phyloP scores from a whole-genome alignment of 2,113 vertebrate genomes.

The Melanostigma gelatinosum region DNA sequence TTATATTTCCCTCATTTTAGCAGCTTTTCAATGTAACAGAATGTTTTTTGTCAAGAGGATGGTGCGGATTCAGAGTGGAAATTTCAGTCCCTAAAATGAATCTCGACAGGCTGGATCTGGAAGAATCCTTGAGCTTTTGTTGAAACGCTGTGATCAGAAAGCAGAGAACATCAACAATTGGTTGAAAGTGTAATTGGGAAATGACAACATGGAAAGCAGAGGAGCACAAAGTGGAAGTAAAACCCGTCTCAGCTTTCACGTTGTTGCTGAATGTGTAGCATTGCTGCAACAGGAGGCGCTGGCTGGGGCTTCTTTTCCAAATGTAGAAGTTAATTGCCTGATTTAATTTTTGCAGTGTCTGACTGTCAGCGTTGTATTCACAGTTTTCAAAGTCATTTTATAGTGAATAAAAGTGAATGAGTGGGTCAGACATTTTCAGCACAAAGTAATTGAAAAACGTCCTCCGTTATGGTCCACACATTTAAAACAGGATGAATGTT shows the following conservation, averaged over 20 bases:
- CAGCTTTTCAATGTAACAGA: not conserved
- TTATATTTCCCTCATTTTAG: not conserved
- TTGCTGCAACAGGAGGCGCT: not conserved
- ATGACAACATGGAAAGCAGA: slow-evolving; percentile 38
- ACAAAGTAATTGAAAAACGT: slow-evolving; percentile 1
- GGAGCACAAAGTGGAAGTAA: slow-evolving; percentile 20
- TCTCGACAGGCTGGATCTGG: not conserved
- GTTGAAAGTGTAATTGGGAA: slow-evolving; percentile 30
- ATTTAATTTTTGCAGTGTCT: not conserved
- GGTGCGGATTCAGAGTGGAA: not conserved
- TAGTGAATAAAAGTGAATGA: slow-evolving; percentile 1
- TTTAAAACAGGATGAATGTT: slow-evolving; percentile 3
- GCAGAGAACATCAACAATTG: slow-evolving; percentile 7
- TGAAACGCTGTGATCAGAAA: slow-evolving; percentile 15
- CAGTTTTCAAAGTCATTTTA: slow-evolving; percentile 3
- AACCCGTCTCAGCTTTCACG: slow-evolving; percentile 5
- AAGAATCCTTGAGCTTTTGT: slow-evolving; percentile 10
- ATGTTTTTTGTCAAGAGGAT: not conserved
- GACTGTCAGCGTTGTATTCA: slow-evolving; percentile 9
- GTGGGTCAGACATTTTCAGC: slow-evolving; percentile 13
- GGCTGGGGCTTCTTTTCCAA: slow-evolving; percentile 3
- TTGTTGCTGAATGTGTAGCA: slow-evolving; percentile 3
- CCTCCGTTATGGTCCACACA: not conserved
- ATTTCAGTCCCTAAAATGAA: not conserved
- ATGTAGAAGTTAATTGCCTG: slow-evolving; percentile 19